Conservation (phyloP, 2,888 invertebrate species). For the Cosmia trapezina region DNA sequence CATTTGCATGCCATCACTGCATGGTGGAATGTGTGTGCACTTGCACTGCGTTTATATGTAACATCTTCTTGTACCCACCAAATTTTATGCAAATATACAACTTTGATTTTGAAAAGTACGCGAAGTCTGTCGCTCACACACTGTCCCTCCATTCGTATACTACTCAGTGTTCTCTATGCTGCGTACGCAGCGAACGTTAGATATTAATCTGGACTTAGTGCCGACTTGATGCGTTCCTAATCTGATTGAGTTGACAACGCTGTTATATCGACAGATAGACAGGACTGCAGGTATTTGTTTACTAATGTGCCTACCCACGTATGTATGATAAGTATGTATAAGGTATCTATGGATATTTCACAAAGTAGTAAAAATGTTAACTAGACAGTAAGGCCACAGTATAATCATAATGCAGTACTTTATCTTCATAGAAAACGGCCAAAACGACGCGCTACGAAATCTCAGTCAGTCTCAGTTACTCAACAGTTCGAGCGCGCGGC, state of each 20-base stretch:
- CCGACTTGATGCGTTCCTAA: slow-evolving; percentile 65
- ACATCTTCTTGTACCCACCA: too few species aligned
- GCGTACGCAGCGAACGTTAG: slow-evolving; percentile 36
- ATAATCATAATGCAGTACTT: too few species aligned
- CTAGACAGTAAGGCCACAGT: too few species aligned
- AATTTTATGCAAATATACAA: too few species aligned
- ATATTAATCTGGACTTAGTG: slow-evolving; percentile 67
- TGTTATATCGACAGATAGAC: slow-evolving; percentile 28
- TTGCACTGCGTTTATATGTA: too few species aligned
- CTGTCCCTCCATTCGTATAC: slow-evolving; percentile 2
- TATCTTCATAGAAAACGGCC: too few species aligned
- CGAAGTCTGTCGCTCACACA: too few species aligned
- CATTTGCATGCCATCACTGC: too few species aligned
- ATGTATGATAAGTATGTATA: background rate
- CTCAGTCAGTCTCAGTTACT: too few species aligned
- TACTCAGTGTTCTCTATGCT: slow-evolving; percentile 22
- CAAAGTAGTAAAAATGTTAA: background rate
- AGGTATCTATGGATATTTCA: background rate
- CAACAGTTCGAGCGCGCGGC: too few species aligned
- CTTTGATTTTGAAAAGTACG: background rate
- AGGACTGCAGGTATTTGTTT: slow-evolving; percentile 23
- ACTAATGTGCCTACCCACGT: background rate
- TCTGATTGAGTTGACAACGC: slow-evolving; percentile 72
- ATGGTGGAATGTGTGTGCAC: too few species aligned
- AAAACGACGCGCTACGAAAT: too few species aligned